phyloP scores from a whole-genome alignment of 1,140 invertebrate genomes.

The Drosophila busckii region DNA sequence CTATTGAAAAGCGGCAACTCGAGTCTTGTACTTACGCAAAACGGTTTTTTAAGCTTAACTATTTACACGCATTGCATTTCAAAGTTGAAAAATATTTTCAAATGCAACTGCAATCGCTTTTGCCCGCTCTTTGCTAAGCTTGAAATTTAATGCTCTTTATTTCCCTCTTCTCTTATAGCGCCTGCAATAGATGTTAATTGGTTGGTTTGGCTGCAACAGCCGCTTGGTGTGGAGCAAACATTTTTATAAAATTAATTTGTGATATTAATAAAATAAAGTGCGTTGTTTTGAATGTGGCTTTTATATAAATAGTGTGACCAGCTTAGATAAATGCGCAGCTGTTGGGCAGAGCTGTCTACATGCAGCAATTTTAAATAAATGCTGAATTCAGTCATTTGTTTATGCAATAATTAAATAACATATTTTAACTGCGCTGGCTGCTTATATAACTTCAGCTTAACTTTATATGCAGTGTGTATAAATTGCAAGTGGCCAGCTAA shows the following conservation, averaged over 20 bases:
- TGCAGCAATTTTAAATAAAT: not conserved
- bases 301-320: slow-evolving; percentile 36
- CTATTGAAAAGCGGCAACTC: slow-evolving; percentile 83
- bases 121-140: not conserved
- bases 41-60: slow-evolving; percentile 80
- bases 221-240: slow-evolving; percentile 1
- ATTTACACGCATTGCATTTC: slow-evolving; percentile 27
- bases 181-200: slow-evolving; percentile 39
- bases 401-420: too few species aligned
- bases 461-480: too few species aligned
- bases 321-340: slow-evolving; percentile 10
- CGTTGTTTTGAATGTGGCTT: slow-evolving; percentile 26
- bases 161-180: slow-evolving; percentile 58
- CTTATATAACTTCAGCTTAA: too few species aligned
- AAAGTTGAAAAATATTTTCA: not conserved
- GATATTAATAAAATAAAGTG: slow-evolving; percentile 63
- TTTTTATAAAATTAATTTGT: slow-evolving; percentile 46
- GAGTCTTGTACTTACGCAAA: slow-evolving; percentile 81
- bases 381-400: not conserved
- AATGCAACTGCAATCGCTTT: slow-evolving; percentile 6
- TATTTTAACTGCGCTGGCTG: too few species aligned
- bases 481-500: too few species aligned
- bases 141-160: slow-evolving; percentile 8
- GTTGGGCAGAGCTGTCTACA: slow-evolving; percentile 28
- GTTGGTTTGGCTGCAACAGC: not conserved